Evolutionary conservation across 2,888 invertebrate species (phyloP).

Genomic region (Embidobia sp.): DNA sequence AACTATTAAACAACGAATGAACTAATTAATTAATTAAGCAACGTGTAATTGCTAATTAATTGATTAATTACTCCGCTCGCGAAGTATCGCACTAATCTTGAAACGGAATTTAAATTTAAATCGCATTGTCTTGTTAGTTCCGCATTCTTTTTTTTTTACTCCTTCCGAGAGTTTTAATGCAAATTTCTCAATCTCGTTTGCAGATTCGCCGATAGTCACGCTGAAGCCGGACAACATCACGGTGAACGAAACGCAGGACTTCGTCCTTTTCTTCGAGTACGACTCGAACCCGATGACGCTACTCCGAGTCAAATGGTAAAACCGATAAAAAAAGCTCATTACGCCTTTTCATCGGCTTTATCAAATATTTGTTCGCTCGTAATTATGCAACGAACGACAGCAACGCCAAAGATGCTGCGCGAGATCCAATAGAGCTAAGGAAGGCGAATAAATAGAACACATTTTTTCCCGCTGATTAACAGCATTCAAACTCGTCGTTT

Average conservation of each 20-base stretch:
- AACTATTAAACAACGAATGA: conserved; percentile 4
- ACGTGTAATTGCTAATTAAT: not conserved
- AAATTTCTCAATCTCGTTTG: conserved; percentile 65
- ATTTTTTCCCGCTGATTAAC: no score
- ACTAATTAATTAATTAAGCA: conserved; percentile 13
- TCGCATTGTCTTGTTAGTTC: no score
- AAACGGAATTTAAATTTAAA: no score
- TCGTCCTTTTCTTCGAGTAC: conserved; percentile 90
- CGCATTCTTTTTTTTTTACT: no score
- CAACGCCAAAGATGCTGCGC: not conserved
- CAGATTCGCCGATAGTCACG: conserved; percentile 93
- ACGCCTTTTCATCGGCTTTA: conserved; percentile 5
- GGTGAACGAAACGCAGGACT: conserved; percentile 87
- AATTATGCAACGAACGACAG: conserved; percentile 22
- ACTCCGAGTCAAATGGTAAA: conserved; percentile 89
- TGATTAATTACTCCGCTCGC: no score
- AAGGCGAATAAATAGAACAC: not conserved
- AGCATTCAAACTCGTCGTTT: no score
- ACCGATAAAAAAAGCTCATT: conserved; percentile 25
- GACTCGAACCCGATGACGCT: conserved; percentile 93
- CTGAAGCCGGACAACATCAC: conserved; percentile 89
- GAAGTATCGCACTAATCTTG: no score
- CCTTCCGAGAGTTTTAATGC: no score
- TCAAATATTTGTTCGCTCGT: conserved; percentile 22
- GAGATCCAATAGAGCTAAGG: not conserved